phyloP scores from a whole-genome alignment of 2,888 invertebrate genomes.

The Octodonta nipae region DNA sequence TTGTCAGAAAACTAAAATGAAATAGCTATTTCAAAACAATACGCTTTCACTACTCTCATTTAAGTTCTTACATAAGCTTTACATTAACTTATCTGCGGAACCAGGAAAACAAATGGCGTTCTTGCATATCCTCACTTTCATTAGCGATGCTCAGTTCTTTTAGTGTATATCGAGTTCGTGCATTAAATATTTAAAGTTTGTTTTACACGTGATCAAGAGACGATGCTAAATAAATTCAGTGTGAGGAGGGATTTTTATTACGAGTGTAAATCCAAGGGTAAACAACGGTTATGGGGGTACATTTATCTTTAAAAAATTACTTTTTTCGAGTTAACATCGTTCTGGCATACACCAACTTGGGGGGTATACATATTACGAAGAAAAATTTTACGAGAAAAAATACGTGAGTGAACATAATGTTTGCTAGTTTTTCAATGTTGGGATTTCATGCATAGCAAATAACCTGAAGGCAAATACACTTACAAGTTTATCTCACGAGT shows the following conservation, averaged over 20 bases:
- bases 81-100: too few species aligned
- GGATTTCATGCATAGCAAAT: too few species aligned
- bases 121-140: background rate
- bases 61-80: too few species aligned
- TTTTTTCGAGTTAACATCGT: background rate
- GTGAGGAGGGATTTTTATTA: slow-evolving; percentile 15
- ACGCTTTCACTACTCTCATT: too few species aligned
- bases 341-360: too few species aligned
- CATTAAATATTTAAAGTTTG: slow-evolving; percentile 24
- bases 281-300: slow-evolving; percentile 8
- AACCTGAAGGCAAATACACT: too few species aligned
- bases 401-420: too few species aligned
- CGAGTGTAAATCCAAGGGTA: slow-evolving; percentile 10
- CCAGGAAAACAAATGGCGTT: too few species aligned
- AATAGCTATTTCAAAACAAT: too few species aligned
- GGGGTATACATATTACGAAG: background rate
- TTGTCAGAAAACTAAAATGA: too few species aligned
- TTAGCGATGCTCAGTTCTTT: background rate
- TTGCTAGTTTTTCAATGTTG: too few species aligned
- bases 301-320: slow-evolving; percentile 2
- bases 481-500: too few species aligned
- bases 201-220: slow-evolving; percentile 24
- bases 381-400: slow-evolving; percentile 1
- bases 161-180: slow-evolving; percentile 8
- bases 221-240: slow-evolving; percentile 16